phyloP scores from a whole-genome alignment of 2,797 vertebrate genomes.

The Sphenopsis melanotis region DNA sequence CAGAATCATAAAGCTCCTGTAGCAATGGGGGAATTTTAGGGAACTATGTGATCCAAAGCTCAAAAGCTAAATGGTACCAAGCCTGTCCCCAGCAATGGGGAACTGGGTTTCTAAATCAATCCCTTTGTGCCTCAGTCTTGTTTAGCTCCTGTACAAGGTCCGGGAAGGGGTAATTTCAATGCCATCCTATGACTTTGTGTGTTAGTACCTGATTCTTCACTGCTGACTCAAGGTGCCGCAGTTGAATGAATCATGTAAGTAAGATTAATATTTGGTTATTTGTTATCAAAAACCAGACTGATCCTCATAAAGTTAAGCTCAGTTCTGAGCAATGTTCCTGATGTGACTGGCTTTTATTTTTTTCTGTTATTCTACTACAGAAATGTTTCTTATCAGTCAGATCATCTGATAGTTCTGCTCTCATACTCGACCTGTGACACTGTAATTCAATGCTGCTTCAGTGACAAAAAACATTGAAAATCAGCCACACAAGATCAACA shows the following conservation, averaged over 20 bases:
- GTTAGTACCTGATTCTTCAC: not conserved
- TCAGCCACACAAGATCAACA: not conserved
- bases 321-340: not conserved
- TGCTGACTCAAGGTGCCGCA: not conserved
- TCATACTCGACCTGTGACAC: not conserved
- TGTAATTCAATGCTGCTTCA: not conserved
- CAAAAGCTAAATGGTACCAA: not conserved
- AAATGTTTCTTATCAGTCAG: not conserved
- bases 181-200: not conserved
- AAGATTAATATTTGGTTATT: not conserved
- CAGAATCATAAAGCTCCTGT: not conserved
- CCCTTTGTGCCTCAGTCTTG: not conserved
- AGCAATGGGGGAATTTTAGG: not conserved
- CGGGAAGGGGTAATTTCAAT: not conserved
- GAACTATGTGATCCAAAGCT: not conserved
- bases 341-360: not conserved
- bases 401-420: not conserved
- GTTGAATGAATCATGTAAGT: not conserved
- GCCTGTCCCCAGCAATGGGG: rapidly evolving
- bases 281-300: not conserved
- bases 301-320: not conserved
- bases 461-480: not conserved
- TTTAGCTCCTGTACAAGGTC: not conserved
- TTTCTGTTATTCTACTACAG: not conserved
- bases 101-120: not conserved